phyloP scores from a whole-genome alignment of 2,113 vertebrate genomes.

The Melanostigma gelatinosum region DNA sequence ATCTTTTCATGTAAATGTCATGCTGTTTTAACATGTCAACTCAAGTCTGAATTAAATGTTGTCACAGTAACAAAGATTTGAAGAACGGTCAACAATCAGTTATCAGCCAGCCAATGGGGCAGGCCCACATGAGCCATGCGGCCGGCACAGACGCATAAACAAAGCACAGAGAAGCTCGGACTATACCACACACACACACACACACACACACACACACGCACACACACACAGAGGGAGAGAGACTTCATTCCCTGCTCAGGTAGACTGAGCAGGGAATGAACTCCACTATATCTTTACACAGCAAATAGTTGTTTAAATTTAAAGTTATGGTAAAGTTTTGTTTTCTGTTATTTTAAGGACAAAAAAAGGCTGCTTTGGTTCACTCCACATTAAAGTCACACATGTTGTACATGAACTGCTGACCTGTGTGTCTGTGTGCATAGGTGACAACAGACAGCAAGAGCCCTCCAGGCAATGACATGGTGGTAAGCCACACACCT shows the following conservation, averaged over 20 bases:
- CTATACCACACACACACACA: no score
- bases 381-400: neutral
- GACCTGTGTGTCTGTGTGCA: conserved; percentile 24
- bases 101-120: neutral
- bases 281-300: neutral
- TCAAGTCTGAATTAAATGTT: neutral
- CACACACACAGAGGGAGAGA: no score
- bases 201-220: no score
- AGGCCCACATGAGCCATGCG: no score
- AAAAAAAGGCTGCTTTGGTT: neutral
- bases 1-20: neutral
- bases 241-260: no score
- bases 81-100: neutral
- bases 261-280: no score
- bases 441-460: conserved; percentile 63
- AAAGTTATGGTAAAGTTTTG: neutral
- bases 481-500: conserved; percentile 77
- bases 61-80: neutral
- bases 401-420: neutral
- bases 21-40: neutral
- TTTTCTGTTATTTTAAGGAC: neutral
- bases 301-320: neutral
- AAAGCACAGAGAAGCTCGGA: no score
- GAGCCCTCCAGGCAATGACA: conserved; percentile 60
- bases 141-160: no score